Conservation (phyloP, 1,140 invertebrate species). For the Mesaphorura yosii region DNA sequence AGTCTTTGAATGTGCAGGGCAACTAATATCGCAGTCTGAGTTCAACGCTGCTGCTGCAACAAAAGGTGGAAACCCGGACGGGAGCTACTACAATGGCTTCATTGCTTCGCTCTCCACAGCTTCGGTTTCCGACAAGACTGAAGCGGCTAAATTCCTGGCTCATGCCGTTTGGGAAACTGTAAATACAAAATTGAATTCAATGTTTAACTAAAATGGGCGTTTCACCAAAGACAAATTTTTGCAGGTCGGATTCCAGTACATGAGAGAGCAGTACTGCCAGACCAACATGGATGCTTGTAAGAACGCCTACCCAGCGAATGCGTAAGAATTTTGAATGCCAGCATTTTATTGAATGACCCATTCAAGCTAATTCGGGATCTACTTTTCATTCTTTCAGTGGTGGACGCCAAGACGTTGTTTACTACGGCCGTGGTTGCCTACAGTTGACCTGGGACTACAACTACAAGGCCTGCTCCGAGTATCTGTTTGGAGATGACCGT, state of each 20-base stretch:
- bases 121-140: slow-evolving; percentile 4
- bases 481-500: slow-evolving; percentile 11
- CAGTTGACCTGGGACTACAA: slow-evolving; percentile 19
- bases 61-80: not conserved
- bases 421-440: slow-evolving; percentile 23
- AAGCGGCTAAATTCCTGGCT: slow-evolving; percentile 11
- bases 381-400: too few species aligned
- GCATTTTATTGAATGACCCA: too few species aligned
- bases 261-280: slow-evolving; percentile 12
- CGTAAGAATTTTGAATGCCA: too few species aligned
- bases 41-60: not conserved
- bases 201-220: too few species aligned
- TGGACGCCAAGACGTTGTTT: slow-evolving; percentile 3
- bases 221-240: too few species aligned
- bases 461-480: slow-evolving; percentile 11
- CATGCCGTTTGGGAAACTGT: slow-evolving; percentile 17
- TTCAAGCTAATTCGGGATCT: too few species aligned
- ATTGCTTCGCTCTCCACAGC: slow-evolving; percentile 10
- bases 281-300: slow-evolving; percentile 2
- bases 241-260: slow-evolving; percentile 11
- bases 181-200: too few species aligned
- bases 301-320: slow-evolving; percentile 7
- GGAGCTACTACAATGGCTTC: slow-evolving; percentile 9
- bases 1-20: too few species aligned
- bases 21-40: not conserved